A percentile compares a stretch with the other conserved stretches of the same genome.
Evolutionary conservation across 2,888 invertebrate genomes (phyloP).

Genomic region (Nesidiocoris tenuis): DNA sequence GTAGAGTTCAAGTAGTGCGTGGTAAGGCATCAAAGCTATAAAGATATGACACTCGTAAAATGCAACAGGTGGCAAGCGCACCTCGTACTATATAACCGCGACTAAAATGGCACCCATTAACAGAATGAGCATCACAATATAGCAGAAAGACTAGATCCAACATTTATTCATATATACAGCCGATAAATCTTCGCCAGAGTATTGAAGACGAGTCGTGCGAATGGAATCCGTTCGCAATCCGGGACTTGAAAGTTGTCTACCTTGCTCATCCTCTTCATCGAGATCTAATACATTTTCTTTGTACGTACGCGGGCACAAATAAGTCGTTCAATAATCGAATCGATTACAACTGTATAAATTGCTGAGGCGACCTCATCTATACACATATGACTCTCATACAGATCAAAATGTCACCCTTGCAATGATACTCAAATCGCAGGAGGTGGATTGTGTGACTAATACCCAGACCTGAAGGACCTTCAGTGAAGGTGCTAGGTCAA

Average conservation of each 20-base stretch:
- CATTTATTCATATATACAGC: background rate
- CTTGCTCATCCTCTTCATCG: slow-evolving; percentile 35
- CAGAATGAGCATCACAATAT: background rate
- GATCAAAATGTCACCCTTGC: no score
- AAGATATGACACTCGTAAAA: no score
- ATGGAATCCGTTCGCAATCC: slow-evolving; percentile 29
- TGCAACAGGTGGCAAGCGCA: background rate
- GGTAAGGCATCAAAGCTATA: no score
- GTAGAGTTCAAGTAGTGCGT: no score
- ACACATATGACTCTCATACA: no score
- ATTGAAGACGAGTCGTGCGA: slow-evolving; percentile 2
- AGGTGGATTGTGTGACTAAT: no score
- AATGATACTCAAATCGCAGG: no score
- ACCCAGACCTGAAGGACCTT: no score
- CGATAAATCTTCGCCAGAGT: background rate
- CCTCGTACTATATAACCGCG: background rate
- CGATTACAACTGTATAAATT: no score
- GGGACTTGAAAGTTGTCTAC: slow-evolving; percentile 30
- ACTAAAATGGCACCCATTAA: background rate
- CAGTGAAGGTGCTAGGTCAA: no score
- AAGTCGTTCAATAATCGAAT: background rate
- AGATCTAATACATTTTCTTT: slow-evolving; percentile 8
- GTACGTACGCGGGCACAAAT: background rate
- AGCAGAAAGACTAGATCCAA: background rate
- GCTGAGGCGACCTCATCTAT: no score